Percentiles rank a stretch among this genome's conserved stretches.
Evolutionary conservation across 2,797 vertebrate species (phyloP).

Genomic region (Australoheros facetus): DNA sequence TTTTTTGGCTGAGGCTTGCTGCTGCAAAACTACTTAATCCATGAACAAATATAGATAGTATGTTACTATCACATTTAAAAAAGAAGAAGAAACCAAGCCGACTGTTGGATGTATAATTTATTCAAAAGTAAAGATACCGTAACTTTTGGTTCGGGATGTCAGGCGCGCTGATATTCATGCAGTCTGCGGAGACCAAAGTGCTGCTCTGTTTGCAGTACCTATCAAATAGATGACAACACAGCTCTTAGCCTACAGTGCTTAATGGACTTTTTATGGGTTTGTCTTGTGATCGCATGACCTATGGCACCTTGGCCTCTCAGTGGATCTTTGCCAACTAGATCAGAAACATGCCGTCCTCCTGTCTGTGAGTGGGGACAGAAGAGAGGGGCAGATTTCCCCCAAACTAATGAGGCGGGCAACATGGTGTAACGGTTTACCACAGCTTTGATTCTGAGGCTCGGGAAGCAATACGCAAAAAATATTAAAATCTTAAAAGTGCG

Average conservation of each 20-base stretch:
- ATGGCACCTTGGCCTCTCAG: conserved; percentile 79
- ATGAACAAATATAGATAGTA: background rate
- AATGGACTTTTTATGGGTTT: conserved; percentile 99
- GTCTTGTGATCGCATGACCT: conserved; percentile 92
- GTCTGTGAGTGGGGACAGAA: conserved; percentile 22
- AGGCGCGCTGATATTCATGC: conserved; percentile 13
- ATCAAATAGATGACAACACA: conserved; percentile 95
- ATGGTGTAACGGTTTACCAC: background rate
- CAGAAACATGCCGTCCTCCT: conserved; percentile 83
- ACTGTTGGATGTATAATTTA: background rate
- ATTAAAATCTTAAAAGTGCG: background rate
- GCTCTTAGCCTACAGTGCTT: conserved; percentile 92
- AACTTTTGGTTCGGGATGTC: background rate
- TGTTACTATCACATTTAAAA: background rate
- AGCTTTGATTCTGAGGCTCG: background rate
- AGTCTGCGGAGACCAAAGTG: conserved; percentile 78
- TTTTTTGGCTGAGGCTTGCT: background rate
- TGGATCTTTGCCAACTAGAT: conserved; percentile 86
- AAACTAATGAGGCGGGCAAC: background rate
- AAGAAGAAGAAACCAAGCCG: background rate
- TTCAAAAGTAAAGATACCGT: conserved; percentile 6
- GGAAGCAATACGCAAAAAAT: background rate
- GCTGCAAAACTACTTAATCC: background rate
- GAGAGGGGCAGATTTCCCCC: conserved; percentile 7
- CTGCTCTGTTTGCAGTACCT: conserved; percentile 94